Base-by-base conservation (phyloP, 1,140 invertebrate species). In the Holcopasites calliopsidis region DNA sequence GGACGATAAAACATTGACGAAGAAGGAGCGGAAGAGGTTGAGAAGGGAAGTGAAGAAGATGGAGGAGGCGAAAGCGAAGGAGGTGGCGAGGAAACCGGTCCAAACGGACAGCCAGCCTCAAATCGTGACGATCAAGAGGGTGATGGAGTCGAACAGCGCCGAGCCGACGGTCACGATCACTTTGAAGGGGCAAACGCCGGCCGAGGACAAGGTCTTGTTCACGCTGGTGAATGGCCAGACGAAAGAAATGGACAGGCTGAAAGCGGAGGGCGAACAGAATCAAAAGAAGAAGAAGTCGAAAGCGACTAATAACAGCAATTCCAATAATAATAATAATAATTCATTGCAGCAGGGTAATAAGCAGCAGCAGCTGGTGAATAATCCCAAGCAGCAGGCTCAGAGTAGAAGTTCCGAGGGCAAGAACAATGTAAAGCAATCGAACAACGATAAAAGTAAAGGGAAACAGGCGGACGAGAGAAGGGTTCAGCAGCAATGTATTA, bases 151-250 rank as follows among this genome's bases (percentile, higher is more conserved):
- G 7, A 93, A 93, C 69, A 94, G 93, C 80, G 90, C 93, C 16
- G 94, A 95, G 76, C 95, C 95, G 35, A 95, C 94, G 7, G 95
- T 96, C 3, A 96, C 95, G 0, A 95, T 96, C 40, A 95, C 95
- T 1, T 90, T 95, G 13, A 95, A 95, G 82, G 95, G 95, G 16
- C 94, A 94, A 79, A 94, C 95, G 2, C 95, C 95, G 11, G 94
- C 95, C 65, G 94, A 95, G 84, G 95, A 96, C 82, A 94, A 95
- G 86, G 92, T 96, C 40, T 87, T 96, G 0, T 95, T 95, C 84
- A 95, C 94, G 3, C 89, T 96, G 55, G 93, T 95, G 3, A 95
- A 96, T 87, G 95, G 95, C 8, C 94, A 95, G 82, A 92, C 93
- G n/a, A 92, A 92, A 71, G 90, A 93, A 49, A 89, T 88, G n/a